A percentile compares a stretch with the other conserved stretches of the same genome.
These are phyloP conservation scores for Leptopilina clavipes DNA, from an alignment of 1,140 invertebrate genomes.

Conservation along the genomic window DNA sequence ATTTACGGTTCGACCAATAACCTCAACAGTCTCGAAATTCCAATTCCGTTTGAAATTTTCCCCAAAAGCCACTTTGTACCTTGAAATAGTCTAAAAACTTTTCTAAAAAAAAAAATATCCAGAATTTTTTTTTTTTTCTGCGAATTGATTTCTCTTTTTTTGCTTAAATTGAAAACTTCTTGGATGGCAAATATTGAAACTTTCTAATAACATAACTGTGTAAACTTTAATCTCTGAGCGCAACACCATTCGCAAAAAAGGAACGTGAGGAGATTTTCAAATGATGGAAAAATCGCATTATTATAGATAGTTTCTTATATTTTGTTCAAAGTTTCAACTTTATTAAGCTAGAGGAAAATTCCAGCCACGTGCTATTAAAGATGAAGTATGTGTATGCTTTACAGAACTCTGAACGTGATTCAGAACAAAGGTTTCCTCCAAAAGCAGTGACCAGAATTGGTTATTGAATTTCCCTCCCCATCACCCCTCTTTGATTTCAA, in stretches of 20 bases:
- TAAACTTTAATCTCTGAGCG: background rate
- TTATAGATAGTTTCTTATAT: conserved; percentile 16
- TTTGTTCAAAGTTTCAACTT: background rate
- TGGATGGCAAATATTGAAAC: conserved; percentile 8
- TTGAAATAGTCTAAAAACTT: too few relatives aligned
- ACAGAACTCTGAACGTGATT: conserved; percentile 23
- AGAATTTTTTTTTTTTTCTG: too few relatives aligned
- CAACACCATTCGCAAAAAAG: background rate
- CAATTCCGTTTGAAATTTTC: background rate
- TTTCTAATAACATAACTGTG: background rate
- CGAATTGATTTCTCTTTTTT: background rate
- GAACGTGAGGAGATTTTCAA: background rate
- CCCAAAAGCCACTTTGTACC: background rate
- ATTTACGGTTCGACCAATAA: conserved; percentile 36
- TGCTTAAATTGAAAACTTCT: background rate
- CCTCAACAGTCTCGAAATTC: background rate
- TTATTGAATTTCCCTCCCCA: background rate
- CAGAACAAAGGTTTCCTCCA: background rate
- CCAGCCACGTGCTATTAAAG: background rate
- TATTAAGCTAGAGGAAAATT: background rate
- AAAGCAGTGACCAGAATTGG: background rate
- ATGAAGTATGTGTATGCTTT: conserved; percentile 24
- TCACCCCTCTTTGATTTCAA: background rate
- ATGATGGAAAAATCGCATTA: conserved; percentile 1
- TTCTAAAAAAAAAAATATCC: too few relatives aligned